Evolutionary conservation across 2,888 invertebrate species (phyloP), one percentile per base, ranked within the genome.

Genomic region (Drosophila dives): DNA sequence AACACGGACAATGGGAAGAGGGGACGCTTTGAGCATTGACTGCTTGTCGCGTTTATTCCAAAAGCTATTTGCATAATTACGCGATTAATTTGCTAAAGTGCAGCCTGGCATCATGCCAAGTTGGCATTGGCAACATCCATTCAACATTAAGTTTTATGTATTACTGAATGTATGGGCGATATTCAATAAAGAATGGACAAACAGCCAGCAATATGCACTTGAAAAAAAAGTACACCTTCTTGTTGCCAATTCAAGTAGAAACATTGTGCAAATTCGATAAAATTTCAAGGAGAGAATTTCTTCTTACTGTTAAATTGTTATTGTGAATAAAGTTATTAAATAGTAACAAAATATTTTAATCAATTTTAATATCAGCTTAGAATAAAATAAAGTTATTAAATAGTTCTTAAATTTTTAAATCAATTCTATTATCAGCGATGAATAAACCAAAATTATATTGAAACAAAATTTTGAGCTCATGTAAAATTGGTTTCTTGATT

Each of bases 41-140:
- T 90, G 83, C 88, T 88, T 83, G 86, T 78, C 77, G 79, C 78
- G 74, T 71, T 89, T 87, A 81, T 85, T 78, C 75, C 72, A 74
- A 75, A 23, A 77, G 77, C 75, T 86, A 90, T 87, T 90, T 87
- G 89, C 90, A 90, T 90, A 87, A 87, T 86, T 89, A 77, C 83
- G 75, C 89, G 86, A 81, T 86, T 86, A 86, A 89, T 86, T 86
- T 86, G 67, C 85, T 82, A 82, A 85, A 86, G 86, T 86, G 86
- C 86, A 86, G 71, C 65, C 75, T 75, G 77, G 75, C 77, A 71
- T 64, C 45, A 51, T 32, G 64, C 69, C 75, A 72, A 55, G 49
- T 58, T 49, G 63, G 45, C 69, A 60, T 34, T 38, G 54, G 54
- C 49, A 59, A 45, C 42, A 53, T 15, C 32, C 36, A 29, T 55